Conservation (phyloP, 2,113 vertebrate species). For the Mustela nigripes region DNA sequence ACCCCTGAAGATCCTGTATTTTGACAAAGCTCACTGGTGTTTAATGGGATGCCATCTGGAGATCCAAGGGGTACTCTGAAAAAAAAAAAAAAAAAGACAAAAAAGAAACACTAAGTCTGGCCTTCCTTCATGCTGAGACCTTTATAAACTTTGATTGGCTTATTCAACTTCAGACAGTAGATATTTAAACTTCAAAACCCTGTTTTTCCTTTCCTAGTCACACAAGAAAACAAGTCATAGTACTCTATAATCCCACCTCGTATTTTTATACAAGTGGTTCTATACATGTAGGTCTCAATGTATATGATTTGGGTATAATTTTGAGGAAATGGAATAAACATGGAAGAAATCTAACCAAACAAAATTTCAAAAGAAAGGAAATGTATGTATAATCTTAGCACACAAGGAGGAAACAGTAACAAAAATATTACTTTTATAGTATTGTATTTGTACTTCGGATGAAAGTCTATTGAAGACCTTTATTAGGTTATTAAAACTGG, state of each 20-base stretch:
- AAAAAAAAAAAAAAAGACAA: slow-evolving; percentile 3
- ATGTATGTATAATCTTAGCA: neutral
- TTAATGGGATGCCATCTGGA: slow-evolving; percentile 26
- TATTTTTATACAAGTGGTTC: neutral
- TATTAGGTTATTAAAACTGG: slow-evolving; percentile 25
- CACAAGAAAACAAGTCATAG: neutral
- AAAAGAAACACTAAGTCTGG: neutral
- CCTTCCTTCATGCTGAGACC: neutral
- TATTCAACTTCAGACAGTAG: slow-evolving; percentile 20
- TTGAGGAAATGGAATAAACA: slow-evolving; percentile 38
- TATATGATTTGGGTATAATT: slow-evolving; percentile 18
- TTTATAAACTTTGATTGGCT: slow-evolving; percentile 44
- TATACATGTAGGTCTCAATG: neutral
- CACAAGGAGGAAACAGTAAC: neutral
- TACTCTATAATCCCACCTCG: neutral
- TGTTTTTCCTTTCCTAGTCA: slow-evolving; percentile 28
- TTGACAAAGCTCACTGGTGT: neutral
- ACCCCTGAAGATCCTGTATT: neutral
- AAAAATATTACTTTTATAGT: neutral
- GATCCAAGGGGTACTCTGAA: neutral
- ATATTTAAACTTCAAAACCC: slow-evolving; percentile 34
- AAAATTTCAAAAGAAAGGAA: slow-evolving; percentile 54
- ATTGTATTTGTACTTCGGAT: slow-evolving; percentile 2
- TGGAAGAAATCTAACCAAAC: slow-evolving; percentile 1
- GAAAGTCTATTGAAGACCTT: slow-evolving; percentile 34